phyloP scores from a whole-genome alignment of 2,113 vertebrate genomes.

The Nematolebias whitei region DNA sequence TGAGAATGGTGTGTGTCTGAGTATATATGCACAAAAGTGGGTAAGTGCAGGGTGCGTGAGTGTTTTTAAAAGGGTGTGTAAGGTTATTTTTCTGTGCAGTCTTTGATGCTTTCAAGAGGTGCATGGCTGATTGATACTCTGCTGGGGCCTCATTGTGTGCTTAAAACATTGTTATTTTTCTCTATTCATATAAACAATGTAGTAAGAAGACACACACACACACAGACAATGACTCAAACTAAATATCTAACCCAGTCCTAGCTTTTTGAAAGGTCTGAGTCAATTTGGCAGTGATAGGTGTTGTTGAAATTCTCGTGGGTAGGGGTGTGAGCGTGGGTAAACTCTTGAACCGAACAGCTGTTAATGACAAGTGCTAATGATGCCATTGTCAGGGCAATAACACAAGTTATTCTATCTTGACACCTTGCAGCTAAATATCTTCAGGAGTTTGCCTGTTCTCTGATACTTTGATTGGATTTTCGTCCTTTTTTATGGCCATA shows the following conservation, averaged over 20 bases:
- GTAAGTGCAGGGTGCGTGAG: constrained; percentile 69
- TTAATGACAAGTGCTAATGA: constrained; percentile 52
- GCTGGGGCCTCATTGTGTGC: constrained; percentile 37
- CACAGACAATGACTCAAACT: constrained; percentile 38
- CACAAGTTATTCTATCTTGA: constrained; percentile 59
- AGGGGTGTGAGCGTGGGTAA: constrained; percentile 56
- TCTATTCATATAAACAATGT: constrained; percentile 30
- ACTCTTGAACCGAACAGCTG: constrained; percentile 49
- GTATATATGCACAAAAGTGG: constrained; percentile 63
- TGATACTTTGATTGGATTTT: constrained; percentile 17
- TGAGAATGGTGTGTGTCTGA: constrained; percentile 57
- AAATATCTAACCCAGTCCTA: constrained; percentile 51
- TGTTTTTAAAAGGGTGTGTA: constrained; percentile 70
- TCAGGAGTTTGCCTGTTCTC: constrained; percentile 15
- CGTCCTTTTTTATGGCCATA: background rate
- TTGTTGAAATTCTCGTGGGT: constrained; percentile 39
- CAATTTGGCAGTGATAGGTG: constrained; percentile 51
- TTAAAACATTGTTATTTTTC: constrained; percentile 41
- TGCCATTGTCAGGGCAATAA: constrained; percentile 44
- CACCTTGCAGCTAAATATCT: constrained; percentile 40
- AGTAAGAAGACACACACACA: constrained; percentile 37
- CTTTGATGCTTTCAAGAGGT: constrained; percentile 68
- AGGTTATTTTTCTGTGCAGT: constrained; percentile 49
- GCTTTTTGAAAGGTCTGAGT: constrained; percentile 57
- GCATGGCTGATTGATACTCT: constrained; percentile 58